Percentiles rank a stretch among this genome's conserved stretches.
phyloP scores from a whole-genome alignment of 2,888 invertebrate species.

The Sipha maydis region DNA sequence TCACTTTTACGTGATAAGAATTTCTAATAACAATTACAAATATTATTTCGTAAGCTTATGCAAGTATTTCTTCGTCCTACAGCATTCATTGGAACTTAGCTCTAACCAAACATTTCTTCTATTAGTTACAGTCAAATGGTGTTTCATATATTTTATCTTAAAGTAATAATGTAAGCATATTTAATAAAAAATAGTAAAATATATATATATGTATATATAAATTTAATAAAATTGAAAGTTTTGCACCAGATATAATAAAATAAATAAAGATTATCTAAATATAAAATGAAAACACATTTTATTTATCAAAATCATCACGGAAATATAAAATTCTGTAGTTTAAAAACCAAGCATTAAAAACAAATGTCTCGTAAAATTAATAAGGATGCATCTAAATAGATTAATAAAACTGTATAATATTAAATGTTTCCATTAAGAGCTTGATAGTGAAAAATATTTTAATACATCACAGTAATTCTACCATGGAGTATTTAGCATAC shows the following conservation, averaged over 20 bases:
- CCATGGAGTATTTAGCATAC: background rate
- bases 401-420: constrained; percentile 5
- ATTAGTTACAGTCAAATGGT: background rate
- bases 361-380: constrained; percentile 1
- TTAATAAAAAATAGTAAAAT: background rate
- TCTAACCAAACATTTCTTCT: background rate
- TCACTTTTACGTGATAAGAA: constrained; percentile 32
- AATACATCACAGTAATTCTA: constrained; percentile 40
- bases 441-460: background rate
- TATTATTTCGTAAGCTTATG: constrained; percentile 24
- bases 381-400: background rate
- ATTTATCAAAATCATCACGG: background rate
- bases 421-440: background rate
- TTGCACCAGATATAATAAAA: background rate
- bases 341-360: constrained; percentile 21
- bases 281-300: constrained; percentile 18
- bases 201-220: background rate
- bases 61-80: background rate
- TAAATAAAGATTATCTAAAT: constrained; percentile 1
- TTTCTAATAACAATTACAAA: constrained; percentile 24
- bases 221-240: constrained; percentile 4
- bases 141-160: background rate
- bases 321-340: background rate
- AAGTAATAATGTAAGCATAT: background rate
- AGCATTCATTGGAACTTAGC: background rate